Base-by-base conservation (phyloP, 2,888 invertebrate genomes). In the Syrista parreyssii region DNA sequence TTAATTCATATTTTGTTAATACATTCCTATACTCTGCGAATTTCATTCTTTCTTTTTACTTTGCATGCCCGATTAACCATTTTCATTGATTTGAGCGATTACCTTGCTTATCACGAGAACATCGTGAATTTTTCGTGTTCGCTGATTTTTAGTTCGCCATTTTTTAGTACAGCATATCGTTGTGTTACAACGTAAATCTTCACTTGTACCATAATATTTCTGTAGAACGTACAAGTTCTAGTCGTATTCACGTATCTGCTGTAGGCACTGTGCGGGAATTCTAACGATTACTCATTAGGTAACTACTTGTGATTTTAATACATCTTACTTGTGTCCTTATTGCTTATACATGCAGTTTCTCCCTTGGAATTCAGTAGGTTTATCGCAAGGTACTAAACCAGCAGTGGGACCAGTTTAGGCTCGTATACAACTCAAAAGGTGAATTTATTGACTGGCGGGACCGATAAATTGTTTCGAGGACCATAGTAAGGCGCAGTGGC, bases 401-500 rank as follows among this genome's bases (percentile, higher is more conserved):
- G 75, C 75, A 68, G 71, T 77, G 79, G 77, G 78, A 78, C 80
- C 78, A 79, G 81, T 82, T 55, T 78, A 76, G 81, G 76, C 79
- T 79, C 80, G 78, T 78, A 80, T 80, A 79, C 81, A 79, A 87
- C 84, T 87, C 86, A 87, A 87, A 88, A 87, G 83, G 84, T 83
- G 84, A 87, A 89, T 89, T 89, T 89, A 89, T 89, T 83, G 89
- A 88, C 88, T 89, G 83, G 83, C 84, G 84, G 83, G 86, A 79
- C 83, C 87, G 84, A 87, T 89, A 89, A 89, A 89, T 89, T 87
- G 87, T 89, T 87, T 87, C 85, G 82, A 79, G 83, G 82, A 83
- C 85, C 82, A 84, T 79, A 82, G 84, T 82, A 82, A 84, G 81
- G 80, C 81, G 82, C 82, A 77, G 82, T 80, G 84, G 84, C 80